Percentiles rank a stretch among this genome's conserved stretches.
These are phyloP conservation scores for Boleophthalmus pectinirostris DNA, from an alignment of 2,113 vertebrate species.

Conservation along the genomic window DNA sequence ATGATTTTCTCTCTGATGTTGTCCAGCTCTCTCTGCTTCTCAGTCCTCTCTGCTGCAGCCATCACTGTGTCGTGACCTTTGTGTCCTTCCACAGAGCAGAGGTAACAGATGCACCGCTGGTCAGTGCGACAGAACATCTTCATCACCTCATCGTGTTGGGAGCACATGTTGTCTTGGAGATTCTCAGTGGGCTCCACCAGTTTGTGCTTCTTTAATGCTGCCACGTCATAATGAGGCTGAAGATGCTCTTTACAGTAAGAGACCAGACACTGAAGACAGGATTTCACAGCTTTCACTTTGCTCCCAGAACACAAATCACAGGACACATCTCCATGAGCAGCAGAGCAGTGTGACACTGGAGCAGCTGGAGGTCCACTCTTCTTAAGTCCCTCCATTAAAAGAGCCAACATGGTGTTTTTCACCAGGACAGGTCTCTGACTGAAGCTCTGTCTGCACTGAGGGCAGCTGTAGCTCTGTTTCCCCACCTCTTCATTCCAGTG, in stretches of 20 bases:
- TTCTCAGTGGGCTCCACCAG: not conserved
- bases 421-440: not conserved
- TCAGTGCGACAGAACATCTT: slow-evolving; percentile 11
- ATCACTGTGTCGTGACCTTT: not conserved
- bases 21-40: too few relatives aligned
- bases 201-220: slow-evolving; percentile 5
- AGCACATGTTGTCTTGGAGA: slow-evolving; percentile 3
- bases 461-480: not conserved
- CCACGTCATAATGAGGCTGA: not conserved
- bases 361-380: not conserved
- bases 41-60: too few relatives aligned
- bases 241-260: slow-evolving; percentile 10
- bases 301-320: not conserved
- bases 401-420: slow-evolving; percentile 6
- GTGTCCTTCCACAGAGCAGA: slow-evolving; percentile 7
- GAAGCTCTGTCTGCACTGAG: slow-evolving; percentile 3
- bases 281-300: not conserved
- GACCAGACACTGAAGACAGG: slow-evolving; percentile 3
- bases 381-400: not conserved
- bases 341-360: not conserved
- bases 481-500: not conserved
- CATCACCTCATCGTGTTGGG: not conserved
- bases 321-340: not conserved
- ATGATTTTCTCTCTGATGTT: not conserved
- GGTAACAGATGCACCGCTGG: slow-evolving; percentile 9